Evolutionary conservation across 2,888 invertebrate species (phyloP), one percentile per base, ranked within the genome.

Genomic region (Bhutanitis thaidina): DNA sequence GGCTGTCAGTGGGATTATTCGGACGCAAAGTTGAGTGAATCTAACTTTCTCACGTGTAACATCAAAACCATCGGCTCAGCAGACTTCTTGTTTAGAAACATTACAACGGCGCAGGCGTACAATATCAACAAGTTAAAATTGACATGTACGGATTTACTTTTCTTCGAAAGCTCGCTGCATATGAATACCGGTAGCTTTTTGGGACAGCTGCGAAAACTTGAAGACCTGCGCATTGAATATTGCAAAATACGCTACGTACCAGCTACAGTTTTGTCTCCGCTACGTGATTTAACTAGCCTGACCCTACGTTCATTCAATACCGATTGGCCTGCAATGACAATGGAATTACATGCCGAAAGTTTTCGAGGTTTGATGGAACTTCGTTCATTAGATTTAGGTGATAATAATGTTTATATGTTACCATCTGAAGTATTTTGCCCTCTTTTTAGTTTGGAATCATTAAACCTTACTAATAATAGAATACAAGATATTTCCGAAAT

Each of bases 241-340:
- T 96, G 96, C 80, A 95, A 95, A 82, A 92, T 95, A 65, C 92
- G 94, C 54, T 93, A 93, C 73, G 90, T 95, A 50, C 94, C 94
- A 12, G 92, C 93, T 8, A 93, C 93, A 53, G 93, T 93, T 46
- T 88, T 96, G 67, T 90, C 92, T 25, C 91, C 93, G 39, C 87
- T 95, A 52, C 91, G 92, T 65, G 93, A 94, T 74, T 89, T 96
- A 48, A 91, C 92, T 34, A 91, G 91, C 67, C 85, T 96, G 53
- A 91, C 93, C 38, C 74, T 96, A 54, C 92, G 94, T 53, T 94
- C 95, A 32, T 93, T 92, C 72, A 95, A 95, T 75, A 93, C 93
- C 41, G 94, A 95, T 72, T 95, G 94, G 94, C 93, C 94, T 32
- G 92, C 93, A 27, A 93, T 94, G 92, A 93, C 93, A 59, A 93